Conservation (phyloP, 2,113 vertebrate genomes). For the Enhydra lutris region DNA sequence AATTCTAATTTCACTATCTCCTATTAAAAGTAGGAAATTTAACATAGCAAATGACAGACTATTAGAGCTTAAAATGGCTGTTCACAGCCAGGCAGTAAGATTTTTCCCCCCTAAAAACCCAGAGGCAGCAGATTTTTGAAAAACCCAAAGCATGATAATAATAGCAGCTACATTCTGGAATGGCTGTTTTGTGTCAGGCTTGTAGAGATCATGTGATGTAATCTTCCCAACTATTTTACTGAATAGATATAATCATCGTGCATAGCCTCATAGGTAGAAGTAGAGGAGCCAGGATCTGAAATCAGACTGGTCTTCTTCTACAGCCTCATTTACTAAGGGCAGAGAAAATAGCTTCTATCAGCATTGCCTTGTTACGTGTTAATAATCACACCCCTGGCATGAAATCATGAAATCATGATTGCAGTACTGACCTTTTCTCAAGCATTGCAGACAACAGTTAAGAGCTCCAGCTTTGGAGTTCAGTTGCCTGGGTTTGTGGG, state of each 20-base stretch:
- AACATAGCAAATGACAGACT: background rate
- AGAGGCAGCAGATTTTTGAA: background rate
- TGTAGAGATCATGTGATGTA: background rate
- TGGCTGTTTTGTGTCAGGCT: background rate
- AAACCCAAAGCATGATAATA: background rate
- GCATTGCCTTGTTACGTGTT: background rate
- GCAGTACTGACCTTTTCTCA: background rate
- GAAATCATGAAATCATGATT: background rate
- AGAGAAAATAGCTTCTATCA: background rate
- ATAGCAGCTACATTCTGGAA: background rate
- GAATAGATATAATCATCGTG: background rate
- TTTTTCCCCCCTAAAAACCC: background rate
- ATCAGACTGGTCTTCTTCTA: background rate
- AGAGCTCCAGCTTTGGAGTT: background rate
- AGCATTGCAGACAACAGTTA: too few relatives aligned
- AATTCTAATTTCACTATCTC: background rate
- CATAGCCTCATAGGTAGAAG: background rate
- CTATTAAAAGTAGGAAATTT: slow-evolving; percentile 19
- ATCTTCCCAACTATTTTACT: background rate
- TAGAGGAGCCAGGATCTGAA: background rate
- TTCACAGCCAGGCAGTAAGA: background rate
- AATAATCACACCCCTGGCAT: background rate
- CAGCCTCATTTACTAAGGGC: background rate
- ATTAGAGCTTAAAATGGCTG: background rate
- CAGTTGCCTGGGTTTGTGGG: background rate